Percentiles rank a stretch among this genome's conserved stretches.
Conservation (phyloP, 2,113 vertebrate genomes). For the Tachuris rubrigastra region DNA sequence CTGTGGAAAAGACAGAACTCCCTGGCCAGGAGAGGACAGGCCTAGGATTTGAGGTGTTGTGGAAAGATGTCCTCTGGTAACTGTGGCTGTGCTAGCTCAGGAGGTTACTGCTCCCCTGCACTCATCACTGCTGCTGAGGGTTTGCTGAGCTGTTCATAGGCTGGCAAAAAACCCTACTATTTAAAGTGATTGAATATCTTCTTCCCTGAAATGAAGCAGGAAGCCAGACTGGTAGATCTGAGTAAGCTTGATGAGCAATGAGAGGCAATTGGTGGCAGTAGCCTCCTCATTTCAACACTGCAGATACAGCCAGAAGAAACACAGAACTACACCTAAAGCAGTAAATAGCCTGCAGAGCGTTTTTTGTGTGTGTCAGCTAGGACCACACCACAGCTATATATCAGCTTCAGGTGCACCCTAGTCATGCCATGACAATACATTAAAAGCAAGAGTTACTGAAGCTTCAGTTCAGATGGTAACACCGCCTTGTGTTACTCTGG, state of each 20-base stretch:
- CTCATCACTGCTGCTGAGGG: neutral
- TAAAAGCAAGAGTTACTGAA: neutral
- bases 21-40: neutral
- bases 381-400: neutral
- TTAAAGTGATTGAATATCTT: neutral
- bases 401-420: neutral
- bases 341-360: neutral
- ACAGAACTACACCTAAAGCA: neutral
- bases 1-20: neutral
- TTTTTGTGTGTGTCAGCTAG: neutral
- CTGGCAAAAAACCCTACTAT: neutral
- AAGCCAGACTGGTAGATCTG: neutral
- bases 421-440: accelerated
- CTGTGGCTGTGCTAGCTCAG: neutral
- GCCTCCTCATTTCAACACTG: neutral
- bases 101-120: neutral
- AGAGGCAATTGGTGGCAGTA: neutral
- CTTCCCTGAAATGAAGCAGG: neutral
- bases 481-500: neutral
- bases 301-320: neutral
- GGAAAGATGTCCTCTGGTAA: neutral
- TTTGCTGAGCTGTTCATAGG: neutral
- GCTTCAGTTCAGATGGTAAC: neutral
- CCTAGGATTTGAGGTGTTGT: neutral
- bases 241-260: accelerated